Evolutionary conservation across 1,140 invertebrate species (phyloP).

Genomic region (Drosophila melanica): DNA sequence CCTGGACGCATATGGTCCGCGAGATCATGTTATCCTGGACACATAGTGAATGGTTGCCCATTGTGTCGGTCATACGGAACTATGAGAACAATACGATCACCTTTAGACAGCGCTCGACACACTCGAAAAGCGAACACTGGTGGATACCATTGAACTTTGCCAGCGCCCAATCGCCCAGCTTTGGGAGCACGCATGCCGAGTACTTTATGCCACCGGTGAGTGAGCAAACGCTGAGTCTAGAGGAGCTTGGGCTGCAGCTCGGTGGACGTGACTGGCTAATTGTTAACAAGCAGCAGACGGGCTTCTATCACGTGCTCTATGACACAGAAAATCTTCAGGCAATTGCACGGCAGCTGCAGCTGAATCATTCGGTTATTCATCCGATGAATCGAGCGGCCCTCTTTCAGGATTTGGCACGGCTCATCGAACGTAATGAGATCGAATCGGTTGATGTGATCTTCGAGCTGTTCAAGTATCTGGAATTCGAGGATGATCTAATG

Average conservation of each 20-base stretch:
- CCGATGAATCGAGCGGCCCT: constrained; percentile 87
- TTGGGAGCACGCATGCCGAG: constrained; percentile 83
- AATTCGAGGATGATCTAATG: constrained; percentile 85
- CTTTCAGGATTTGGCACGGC: constrained; percentile 85
- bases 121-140: constrained; percentile 82
- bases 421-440: constrained; percentile 77
- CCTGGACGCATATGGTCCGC: constrained; percentile 50
- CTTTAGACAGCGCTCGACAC: constrained; percentile 83
- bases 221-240: constrained; percentile 52
- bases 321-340: constrained; percentile 85
- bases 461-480: constrained; percentile 86
- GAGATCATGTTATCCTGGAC: constrained; percentile 85
- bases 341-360: constrained; percentile 85
- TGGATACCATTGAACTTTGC: constrained; percentile 86
- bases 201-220: constrained; percentile 68
- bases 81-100: constrained; percentile 80
- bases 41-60: constrained; percentile 85
- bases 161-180: constrained; percentile 80
- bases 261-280: constrained; percentile 85
- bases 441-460: constrained; percentile 76
- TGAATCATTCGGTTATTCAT: constrained; percentile 84
- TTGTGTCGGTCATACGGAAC: constrained; percentile 84
- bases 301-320: constrained; percentile 88
- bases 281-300: constrained; percentile 87
- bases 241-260: constrained; percentile 59